Base-by-base conservation (phyloP, 2,888 invertebrate genomes). In the Dasypolia templi region DNA sequence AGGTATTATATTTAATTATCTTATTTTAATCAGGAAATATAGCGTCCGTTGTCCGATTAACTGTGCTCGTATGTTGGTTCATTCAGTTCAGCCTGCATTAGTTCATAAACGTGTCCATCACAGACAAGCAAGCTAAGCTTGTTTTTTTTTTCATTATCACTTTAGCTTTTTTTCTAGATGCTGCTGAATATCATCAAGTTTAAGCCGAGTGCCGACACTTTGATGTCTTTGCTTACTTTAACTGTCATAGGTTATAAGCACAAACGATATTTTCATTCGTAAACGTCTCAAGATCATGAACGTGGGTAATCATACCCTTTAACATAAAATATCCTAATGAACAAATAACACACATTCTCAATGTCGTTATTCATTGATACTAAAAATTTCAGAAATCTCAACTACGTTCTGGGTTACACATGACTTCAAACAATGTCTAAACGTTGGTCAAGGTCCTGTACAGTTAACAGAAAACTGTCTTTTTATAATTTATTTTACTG, bases 1-100 rank as follows among this genome's bases (percentile, higher is more conserved):
- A 68, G 39, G 29, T 56, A 55, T 72, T 67, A 72, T 39, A 66
- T 81, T 72, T 75, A 78, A 81, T 72, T 72, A 35, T 55, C n/a
- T 59, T 55, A 51, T 39, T 67, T 59, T 67, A 35, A 32, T 69
- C 12, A 32, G 11, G 17, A 17, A 75, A 53, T 35, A 0, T 0
- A n/a, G 9, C 14, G 0, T 7, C 32, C 7, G 35, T 59, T 75
- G 44, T 32, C 32, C 61, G 32, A 14, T 55, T 32, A n/a, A n/a
- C 0, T 9, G 12, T 17, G 3, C 3, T 61, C 12, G 32, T 32
- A 7, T 49, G 22, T 62, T 14, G 32, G 26, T 42, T 49, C 55
- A 35, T 53, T 61, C 26, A 9, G n/a, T 22, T 7, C 17, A 19
- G 68, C 55, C 11, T 55, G 53, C 35, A 51, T 29, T 19, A 11